Evolutionary conservation across 2,113 vertebrate genomes (phyloP).

Genomic region (Hyla sarda): DNA sequence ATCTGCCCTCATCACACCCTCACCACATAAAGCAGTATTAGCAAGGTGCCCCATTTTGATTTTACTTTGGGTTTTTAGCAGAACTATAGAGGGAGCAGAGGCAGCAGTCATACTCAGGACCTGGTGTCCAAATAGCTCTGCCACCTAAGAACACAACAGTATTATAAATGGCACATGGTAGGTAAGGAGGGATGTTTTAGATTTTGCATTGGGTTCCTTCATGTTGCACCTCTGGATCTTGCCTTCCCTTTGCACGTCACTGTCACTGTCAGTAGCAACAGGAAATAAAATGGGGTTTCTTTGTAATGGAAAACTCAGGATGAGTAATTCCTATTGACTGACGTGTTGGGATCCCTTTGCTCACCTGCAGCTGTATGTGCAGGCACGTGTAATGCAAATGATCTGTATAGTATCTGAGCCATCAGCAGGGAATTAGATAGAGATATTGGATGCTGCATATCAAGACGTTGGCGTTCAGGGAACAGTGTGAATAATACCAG

Average conservation of each 20-base stretch:
- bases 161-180: not conserved
- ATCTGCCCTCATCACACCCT: no score
- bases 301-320: not conserved
- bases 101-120: not conserved
- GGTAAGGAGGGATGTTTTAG: no score
- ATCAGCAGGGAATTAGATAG: not conserved
- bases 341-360: not conserved
- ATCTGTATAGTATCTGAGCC: not conserved
- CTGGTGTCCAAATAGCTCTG: not conserved
- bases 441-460: not conserved
- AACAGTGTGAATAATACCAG: not conserved
- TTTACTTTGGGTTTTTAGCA: not conserved
- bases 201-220: no score
- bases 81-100: not conserved
- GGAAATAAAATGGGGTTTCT: not conserved
- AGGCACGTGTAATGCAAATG: not conserved
- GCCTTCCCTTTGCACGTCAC: no score
- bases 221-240: no score
- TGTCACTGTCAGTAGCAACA: not conserved
- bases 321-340: not conserved
- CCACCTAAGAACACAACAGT: no score
- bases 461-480: not conserved
- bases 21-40: not conserved
- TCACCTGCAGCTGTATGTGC: not conserved
- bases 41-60: not conserved